Conservation (phyloP, 2,797 vertebrate species). For the Malurus splendens region DNA sequence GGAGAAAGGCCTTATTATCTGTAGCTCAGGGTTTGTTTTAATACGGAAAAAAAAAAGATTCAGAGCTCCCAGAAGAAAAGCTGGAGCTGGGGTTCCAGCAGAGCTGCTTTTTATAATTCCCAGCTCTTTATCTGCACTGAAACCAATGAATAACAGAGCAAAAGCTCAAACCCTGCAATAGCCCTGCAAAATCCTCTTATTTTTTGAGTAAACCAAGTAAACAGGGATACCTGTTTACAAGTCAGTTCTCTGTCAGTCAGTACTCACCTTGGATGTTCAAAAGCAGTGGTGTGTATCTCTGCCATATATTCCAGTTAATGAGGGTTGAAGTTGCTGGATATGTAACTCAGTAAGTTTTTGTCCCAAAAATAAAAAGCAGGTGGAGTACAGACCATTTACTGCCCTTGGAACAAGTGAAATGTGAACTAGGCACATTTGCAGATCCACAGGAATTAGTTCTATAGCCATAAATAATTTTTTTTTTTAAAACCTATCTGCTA, state of each 20-base stretch:
- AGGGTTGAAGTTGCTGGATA: neutral
- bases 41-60: neutral
- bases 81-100: neutral
- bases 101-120: neutral
- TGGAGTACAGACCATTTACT: neutral
- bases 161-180: neutral
- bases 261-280: neutral
- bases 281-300: neutral
- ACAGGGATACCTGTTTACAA: no score
- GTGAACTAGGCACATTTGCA: neutral
- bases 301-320: neutral
- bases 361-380: neutral
- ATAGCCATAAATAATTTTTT: neutral
- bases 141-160: neutral
- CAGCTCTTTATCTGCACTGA: neutral
- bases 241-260: neutral
- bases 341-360: neutral
- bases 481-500: rapidly evolving
- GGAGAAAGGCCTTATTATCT: neutral
- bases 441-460: neutral
- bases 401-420: neutral
- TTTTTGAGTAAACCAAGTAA: neutral
- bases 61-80: neutral
- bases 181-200: neutral
- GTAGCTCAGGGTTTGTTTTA: neutral